phyloP scores from a whole-genome alignment of 2,888 invertebrate genomes.

The Heteromurus nitidus region DNA sequence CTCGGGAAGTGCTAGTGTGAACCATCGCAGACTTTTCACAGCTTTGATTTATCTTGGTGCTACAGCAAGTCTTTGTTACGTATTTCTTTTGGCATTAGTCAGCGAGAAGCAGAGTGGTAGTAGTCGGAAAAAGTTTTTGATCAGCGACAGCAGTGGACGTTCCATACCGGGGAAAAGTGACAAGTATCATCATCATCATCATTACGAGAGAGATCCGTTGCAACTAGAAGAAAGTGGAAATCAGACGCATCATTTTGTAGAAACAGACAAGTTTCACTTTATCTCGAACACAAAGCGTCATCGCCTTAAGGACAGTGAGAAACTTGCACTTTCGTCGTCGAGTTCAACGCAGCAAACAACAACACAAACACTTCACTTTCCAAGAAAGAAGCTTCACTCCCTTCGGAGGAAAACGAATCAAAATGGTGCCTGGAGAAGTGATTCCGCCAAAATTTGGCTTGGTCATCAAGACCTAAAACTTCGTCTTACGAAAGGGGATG shows the following conservation, averaged over 20 bases:
- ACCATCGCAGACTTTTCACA: conserved; percentile 60
- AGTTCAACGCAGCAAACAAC: conserved; percentile 1
- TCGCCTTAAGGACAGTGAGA: conserved; percentile 8
- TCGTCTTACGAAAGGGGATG: conserved; percentile 20
- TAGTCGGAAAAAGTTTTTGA: too few relatives aligned
- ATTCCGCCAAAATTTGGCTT: conserved; percentile 73
- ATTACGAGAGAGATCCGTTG: too few relatives aligned
- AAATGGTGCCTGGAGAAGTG: conserved; percentile 71
- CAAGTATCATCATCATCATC: too few relatives aligned
- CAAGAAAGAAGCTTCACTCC: conserved; percentile 33
- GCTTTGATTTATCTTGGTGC: conserved; percentile 69
- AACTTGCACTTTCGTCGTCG: conserved; percentile 46
- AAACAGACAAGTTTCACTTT: not conserved
- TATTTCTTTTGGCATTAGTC: conserved; percentile 69
- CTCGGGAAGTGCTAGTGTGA: conserved; percentile 61
- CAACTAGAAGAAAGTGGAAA: conserved; percentile 6
- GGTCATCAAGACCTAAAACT: conserved; percentile 70
- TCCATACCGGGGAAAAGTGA: too few relatives aligned
- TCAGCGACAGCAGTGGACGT: too few relatives aligned
- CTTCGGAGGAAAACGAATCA: conserved; percentile 33
- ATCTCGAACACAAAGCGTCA: conserved; percentile 5
- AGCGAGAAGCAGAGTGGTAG: conserved; percentile 45
- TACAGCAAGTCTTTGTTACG: conserved; percentile 70
- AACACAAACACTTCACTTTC: conserved; percentile 10
- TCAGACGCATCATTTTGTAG: too few relatives aligned